A percentile compares a stretch with the other conserved stretches of the same genome.
Evolutionary conservation across 2,797 vertebrate genomes (phyloP).

Genomic region (Tadarida brasiliensis): DNA sequence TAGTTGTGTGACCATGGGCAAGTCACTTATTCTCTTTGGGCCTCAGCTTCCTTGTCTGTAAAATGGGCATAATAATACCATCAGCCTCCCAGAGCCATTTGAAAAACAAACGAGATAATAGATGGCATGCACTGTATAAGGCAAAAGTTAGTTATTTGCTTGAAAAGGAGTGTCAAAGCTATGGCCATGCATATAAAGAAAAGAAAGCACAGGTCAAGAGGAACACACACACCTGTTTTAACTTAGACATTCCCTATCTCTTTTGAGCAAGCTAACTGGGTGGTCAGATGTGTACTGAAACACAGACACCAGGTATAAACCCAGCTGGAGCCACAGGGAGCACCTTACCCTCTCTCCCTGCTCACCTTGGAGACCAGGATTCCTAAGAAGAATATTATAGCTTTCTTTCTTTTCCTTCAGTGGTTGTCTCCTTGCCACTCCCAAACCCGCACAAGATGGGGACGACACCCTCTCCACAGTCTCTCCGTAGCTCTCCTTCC

Average conservation of each 20-base stretch:
- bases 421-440: neutral
- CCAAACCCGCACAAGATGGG: no score
- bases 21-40: neutral
- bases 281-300: neutral
- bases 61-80: neutral
- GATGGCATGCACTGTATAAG: neutral
- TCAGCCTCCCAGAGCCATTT: neutral
- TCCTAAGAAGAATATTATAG: neutral
- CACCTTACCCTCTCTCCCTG: neutral
- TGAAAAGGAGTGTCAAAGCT: constrained; percentile 23
- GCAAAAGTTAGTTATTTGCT: neutral
- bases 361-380: neutral
- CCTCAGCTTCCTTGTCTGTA: constrained; percentile 43
- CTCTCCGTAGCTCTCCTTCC: neutral
- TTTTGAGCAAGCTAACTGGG: neutral
- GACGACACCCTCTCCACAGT: neutral
- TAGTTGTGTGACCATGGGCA: neutral
- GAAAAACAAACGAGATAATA: neutral
- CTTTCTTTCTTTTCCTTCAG: neutral
- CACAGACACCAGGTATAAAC: neutral
- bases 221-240: neutral
- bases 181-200: neutral
- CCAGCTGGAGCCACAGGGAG: neutral
- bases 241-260: neutral
- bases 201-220: neutral